Conservation (phyloP, 2,888 invertebrate genomes). For the Eupithecia subfuscata region DNA sequence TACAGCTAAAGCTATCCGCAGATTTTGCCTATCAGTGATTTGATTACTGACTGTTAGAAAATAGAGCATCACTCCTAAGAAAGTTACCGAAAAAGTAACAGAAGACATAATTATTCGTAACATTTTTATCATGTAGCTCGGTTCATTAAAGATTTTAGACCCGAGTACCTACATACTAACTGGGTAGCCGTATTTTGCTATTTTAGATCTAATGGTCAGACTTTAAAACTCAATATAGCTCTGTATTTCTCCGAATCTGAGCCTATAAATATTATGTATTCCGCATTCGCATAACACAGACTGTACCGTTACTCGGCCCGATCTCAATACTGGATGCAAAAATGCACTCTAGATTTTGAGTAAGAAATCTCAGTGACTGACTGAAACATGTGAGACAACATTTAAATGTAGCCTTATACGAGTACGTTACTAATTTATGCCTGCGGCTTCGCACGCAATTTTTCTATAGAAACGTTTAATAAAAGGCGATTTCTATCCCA, state of each 20-base stretch:
- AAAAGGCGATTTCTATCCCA: too few relatives aligned
- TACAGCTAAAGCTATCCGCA: too few relatives aligned
- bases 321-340: slow-evolving; percentile 35
- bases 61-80: neutral
- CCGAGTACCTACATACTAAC: too few relatives aligned
- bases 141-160: too few relatives aligned
- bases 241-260: slow-evolving; percentile 5
- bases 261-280: slow-evolving; percentile 36
- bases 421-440: too few relatives aligned
- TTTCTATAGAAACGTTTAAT: too few relatives aligned
- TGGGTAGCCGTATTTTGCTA: too few relatives aligned
- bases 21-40: neutral
- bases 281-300: slow-evolving; percentile 46
- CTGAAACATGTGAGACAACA: slow-evolving; percentile 22
- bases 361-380: slow-evolving; percentile 15
- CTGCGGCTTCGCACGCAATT: too few relatives aligned
- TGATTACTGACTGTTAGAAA: neutral
- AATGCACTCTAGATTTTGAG: slow-evolving; percentile 29
- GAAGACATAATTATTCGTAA: too few relatives aligned
- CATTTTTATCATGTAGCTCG: too few relatives aligned
- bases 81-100: neutral
- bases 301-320: slow-evolving; percentile 50
- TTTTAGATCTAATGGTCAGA: too few relatives aligned
- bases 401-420: neutral
- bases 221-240: neutral